phyloP scores from a whole-genome alignment of 2,113 vertebrate genomes.

The Furnarius figulus region DNA sequence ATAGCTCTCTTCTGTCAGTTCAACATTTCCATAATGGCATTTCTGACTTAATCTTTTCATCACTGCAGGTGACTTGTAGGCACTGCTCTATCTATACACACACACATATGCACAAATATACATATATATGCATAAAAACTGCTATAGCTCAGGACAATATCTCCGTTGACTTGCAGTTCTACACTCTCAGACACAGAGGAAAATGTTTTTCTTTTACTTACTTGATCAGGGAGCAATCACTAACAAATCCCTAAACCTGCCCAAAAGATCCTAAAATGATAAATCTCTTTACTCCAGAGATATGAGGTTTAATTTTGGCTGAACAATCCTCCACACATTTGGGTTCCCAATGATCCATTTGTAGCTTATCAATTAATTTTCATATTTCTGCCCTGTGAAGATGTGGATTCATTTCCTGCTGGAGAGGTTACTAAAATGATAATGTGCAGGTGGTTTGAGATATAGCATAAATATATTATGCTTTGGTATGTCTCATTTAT shows the following conservation, averaged over 20 bases:
- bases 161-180: not conserved
- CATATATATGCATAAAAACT: no score
- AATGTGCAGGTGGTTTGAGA: constrained; percentile 54
- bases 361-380: constrained; percentile 54
- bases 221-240: not conserved
- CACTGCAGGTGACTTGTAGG: not conserved
- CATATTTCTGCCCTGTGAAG: constrained; percentile 6
- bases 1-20: not conserved
- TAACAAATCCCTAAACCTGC: not conserved
- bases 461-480: constrained; percentile 66
- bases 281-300: not conserved
- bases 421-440: constrained; percentile 49
- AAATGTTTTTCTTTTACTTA: not conserved
- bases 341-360: constrained; percentile 31
- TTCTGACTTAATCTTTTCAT: not conserved
- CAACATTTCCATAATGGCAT: not conserved
- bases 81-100: not conserved
- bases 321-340: constrained; percentile 2
- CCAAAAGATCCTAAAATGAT: not conserved
- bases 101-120: not conserved
- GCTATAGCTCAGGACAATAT: not conserved
- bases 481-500: constrained; percentile 59
- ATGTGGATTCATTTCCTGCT: constrained; percentile 57
- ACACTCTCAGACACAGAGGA: not conserved
- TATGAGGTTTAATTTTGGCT: constrained; percentile 2